Conservation (phyloP, 2,888 invertebrate genomes). For the Glyphotaelius pellucidus region DNA sequence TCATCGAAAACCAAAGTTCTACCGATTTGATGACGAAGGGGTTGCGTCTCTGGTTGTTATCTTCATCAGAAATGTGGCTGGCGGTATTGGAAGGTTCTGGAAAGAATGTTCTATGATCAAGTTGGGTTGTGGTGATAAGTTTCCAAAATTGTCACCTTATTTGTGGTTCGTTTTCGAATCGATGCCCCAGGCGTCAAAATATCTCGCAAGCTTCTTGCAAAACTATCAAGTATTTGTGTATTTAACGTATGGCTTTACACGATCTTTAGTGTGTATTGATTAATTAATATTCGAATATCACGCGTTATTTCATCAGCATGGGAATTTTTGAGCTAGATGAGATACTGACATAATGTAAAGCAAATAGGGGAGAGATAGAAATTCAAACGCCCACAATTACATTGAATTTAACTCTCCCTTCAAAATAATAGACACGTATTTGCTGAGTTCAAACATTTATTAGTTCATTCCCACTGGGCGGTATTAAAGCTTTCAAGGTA, state of each 20-base stretch:
- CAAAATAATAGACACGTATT: neutral
- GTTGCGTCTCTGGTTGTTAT: neutral
- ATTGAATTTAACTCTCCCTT: neutral
- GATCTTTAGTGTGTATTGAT: neutral
- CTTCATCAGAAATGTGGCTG: neutral
- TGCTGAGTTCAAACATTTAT: neutral
- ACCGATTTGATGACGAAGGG: neutral
- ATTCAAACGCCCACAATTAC: neutral
- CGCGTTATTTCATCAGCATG: neutral
- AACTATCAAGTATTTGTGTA: neutral
- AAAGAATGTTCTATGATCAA: neutral
- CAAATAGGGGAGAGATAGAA: neutral
- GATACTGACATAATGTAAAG: neutral
- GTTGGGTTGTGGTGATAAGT: neutral
- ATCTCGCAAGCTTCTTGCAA: neutral
- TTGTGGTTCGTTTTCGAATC: neutral
- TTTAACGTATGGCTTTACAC: neutral
- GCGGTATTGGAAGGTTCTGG: neutral
- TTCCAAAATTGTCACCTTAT: neutral
- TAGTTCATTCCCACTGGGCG: neutral
- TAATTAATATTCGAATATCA: neutral
- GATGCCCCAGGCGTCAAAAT: neutral
- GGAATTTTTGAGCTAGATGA: neutral
- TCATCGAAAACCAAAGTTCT: neutral
- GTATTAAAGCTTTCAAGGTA: neutral